Conservation (phyloP, 92 coral and sea anemone species). For the Nematostella vectensis region DNA sequence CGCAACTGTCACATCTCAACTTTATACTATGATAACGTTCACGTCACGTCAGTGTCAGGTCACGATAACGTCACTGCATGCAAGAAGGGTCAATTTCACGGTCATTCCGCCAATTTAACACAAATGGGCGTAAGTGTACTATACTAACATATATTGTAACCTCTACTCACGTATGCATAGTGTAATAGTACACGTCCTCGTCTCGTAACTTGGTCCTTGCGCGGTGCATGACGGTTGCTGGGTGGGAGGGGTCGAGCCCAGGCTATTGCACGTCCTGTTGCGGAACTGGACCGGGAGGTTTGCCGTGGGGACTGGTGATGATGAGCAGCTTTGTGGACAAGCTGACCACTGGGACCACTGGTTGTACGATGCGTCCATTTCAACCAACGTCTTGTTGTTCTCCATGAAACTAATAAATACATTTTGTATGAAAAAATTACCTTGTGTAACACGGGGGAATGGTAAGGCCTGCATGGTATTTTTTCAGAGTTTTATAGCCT, state of each 20-base stretch:
- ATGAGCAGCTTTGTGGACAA: conserved; percentile 31
- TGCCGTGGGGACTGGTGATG: neutral
- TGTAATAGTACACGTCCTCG: conserved; percentile 11
- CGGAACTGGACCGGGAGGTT: conserved; percentile 18
- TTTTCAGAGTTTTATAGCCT: too few species aligned
- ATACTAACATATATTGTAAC: neutral
- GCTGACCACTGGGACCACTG: conserved; percentile 27
- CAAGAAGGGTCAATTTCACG: too few species aligned
- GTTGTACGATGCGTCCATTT: conserved; percentile 5
- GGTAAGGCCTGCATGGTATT: too few species aligned
- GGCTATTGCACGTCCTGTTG: conserved; percentile 7
- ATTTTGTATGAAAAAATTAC: too few species aligned
- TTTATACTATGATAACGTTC: too few species aligned
- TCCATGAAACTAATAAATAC: conserved; percentile 12
- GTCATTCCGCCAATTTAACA: too few species aligned
- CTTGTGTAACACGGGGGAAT: too few species aligned
- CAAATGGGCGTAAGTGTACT: too few species aligned
- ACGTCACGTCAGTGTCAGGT: too few species aligned
- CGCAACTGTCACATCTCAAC: too few species aligned
- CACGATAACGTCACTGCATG: too few species aligned
- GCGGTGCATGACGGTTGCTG: neutral
- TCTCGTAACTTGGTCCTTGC: conserved; percentile 14
- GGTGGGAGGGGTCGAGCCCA: neutral
- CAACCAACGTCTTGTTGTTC: conserved; percentile 20
- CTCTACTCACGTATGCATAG: conserved; percentile 24